These are phyloP conservation scores for Drosophila varians DNA, from an alignment of 1,140 invertebrate species.

Conservation along the genomic window DNA sequence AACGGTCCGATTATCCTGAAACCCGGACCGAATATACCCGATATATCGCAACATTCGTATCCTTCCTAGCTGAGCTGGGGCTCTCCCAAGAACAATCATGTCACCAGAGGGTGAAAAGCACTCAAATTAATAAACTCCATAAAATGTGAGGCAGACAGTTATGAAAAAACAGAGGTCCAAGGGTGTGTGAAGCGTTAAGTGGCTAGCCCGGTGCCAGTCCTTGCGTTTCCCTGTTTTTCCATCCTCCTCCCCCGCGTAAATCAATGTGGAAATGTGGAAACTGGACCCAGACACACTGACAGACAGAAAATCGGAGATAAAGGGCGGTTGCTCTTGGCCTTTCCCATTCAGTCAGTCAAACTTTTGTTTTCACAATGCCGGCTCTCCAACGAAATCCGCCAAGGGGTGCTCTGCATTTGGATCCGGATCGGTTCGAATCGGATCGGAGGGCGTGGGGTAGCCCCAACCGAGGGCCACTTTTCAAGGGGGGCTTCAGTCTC, in stretches of 20 bases:
- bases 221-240: background rate
- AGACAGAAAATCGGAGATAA: background rate
- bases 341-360: slow-evolving; percentile 75
- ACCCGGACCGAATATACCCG: background rate
- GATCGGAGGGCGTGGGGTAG: background rate
- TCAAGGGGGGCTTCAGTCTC: slow-evolving; percentile 35
- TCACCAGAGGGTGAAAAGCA: slow-evolving; percentile 73
- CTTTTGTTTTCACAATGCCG: slow-evolving; percentile 63
- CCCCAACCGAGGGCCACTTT: slow-evolving; percentile 6
- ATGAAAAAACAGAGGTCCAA: slow-evolving; percentile 50
- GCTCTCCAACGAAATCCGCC: background rate
- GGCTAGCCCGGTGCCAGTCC: slow-evolving; percentile 31
- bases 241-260: slow-evolving; percentile 43
- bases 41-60: background rate
- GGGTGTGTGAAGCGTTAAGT: slow-evolving; percentile 63
- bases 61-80: background rate
- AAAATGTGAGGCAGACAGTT: slow-evolving; percentile 79
- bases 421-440: background rate
- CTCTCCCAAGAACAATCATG: slow-evolving; percentile 41
- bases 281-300: slow-evolving; percentile 39
- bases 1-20: background rate
- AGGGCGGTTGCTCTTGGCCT: slow-evolving; percentile 68
- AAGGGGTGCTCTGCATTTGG: background rate
- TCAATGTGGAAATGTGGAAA: slow-evolving; percentile 69
- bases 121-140: slow-evolving; percentile 82